Percentiles rank a stretch among this genome's conserved stretches.
phyloP scores from a whole-genome alignment of 2,797 vertebrate species.

The Falco berigora region DNA sequence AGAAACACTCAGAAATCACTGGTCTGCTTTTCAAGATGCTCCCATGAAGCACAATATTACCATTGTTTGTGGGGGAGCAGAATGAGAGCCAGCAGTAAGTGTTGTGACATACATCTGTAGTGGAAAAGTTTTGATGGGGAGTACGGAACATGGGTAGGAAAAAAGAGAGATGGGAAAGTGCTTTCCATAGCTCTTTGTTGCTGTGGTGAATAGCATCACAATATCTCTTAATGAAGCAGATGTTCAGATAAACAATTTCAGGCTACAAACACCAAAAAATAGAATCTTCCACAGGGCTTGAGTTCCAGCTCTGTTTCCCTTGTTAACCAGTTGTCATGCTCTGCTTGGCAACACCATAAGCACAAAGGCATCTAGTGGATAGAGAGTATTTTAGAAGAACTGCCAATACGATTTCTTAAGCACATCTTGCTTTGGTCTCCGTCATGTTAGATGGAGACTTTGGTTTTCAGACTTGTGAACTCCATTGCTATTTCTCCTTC shows the following conservation, averaged over 20 bases:
- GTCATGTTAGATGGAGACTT: not conserved
- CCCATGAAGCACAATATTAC: not conserved
- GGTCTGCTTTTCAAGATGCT: not conserved
- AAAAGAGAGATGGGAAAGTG: not conserved
- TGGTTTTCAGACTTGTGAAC: not conserved
- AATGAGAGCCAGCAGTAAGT: not conserved
- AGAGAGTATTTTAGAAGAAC: not conserved
- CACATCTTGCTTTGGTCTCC: not conserved
- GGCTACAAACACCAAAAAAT: not conserved
- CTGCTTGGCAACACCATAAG: not conserved
- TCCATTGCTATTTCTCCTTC: not conserved
- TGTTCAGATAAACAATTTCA: conserved; percentile 46
- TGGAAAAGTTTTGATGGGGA: not conserved
- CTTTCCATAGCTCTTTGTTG: conserved; percentile 37
- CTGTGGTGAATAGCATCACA: conserved; percentile 18
- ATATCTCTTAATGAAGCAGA: conserved; percentile 55
- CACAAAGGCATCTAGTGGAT: not conserved
- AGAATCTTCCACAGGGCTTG: not conserved
- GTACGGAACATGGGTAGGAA: not conserved
- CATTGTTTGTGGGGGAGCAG: not conserved
- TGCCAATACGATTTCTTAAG: not conserved
- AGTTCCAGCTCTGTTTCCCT: not conserved
- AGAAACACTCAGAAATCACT: not conserved
- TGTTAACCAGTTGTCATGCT: not conserved
- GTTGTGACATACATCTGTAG: not conserved